Base-by-base conservation (phyloP, 2,797 vertebrate species). In the Peromyscus eremicus region DNA sequence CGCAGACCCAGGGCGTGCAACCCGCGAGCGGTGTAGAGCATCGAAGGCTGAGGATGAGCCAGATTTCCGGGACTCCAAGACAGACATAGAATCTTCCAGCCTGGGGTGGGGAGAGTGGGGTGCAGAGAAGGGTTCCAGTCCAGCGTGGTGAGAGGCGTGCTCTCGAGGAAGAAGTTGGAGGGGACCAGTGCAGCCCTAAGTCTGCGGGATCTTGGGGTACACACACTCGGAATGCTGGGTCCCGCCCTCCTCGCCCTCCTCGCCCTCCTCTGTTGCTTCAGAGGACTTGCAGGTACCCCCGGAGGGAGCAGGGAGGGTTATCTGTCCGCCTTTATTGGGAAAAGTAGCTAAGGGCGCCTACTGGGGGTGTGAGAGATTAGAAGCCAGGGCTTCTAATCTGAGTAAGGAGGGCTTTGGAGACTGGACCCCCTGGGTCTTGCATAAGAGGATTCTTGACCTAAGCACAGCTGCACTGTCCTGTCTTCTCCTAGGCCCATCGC, bases 401-500 rank as follows among this genome's bases (percentile, higher is more conserved):
- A 84, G n/a, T 43, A n/a, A n/a, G 25, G 16, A 32, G 17, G 12
- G 25, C 17, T 10, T 10, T 82, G 89, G 91, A 71, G 16, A 32
- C 73, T 82, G 85, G 57, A 60, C 57, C 43, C 46, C 37, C 2
- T 55, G 71, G 68, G 23, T 71, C 40, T 40, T 57, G 88, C 32
- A 19, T 37, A 62, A 91, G 16, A n/a, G 40, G 68, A 8, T 34
- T 68, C 62, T 43, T n/a, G 64, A 46, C 12, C 13, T 73, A 64
- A 94, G 37, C 71, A 94, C 46, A 52, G 32, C 34, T 84, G n/a
- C 85, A n/a, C 37, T 93, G 16, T 27, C 11, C 11, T 68, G 34
- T 27, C 34, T 64, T 94, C 60, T 92, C 13, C 62, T 98, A 98
- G 99, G 98, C 90, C 97, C 98, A 96, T 99, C 99, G 16, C 99